A percentile compares a stretch with the other conserved stretches of the same genome.
Conservation (phyloP, 2,888 invertebrate genomes). For the Nephrotoma flavescens region DNA sequence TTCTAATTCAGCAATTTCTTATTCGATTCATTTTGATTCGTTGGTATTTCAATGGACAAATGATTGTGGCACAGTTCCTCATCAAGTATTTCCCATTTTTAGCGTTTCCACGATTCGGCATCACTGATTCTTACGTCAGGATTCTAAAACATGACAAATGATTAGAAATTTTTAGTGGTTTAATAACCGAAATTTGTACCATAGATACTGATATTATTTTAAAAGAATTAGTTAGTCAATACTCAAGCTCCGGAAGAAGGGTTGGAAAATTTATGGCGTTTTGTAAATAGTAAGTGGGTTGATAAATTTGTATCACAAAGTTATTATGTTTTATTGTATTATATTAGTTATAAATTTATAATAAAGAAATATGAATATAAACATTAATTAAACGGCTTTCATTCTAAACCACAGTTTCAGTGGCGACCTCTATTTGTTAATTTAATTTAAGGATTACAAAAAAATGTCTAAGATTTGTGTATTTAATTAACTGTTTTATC, state of each 20-base stretch:
- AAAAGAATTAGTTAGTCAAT: not conserved
- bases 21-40: conserved; percentile 36
- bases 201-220: not conserved
- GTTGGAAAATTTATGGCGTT: not conserved
- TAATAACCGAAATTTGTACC: not conserved
- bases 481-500: conserved; percentile 18
- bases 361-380: not conserved
- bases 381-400: not conserved
- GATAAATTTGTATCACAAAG: not conserved
- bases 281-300: not conserved
- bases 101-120: conserved; percentile 49
- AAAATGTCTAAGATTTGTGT: not conserved
- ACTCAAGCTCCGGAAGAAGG: not conserved
- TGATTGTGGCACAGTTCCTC: conserved; percentile 41
- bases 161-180: not conserved
- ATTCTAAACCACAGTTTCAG: too few relatives aligned
- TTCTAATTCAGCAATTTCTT: conserved; percentile 28
- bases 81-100: conserved; percentile 54
- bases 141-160: conserved; percentile 29
- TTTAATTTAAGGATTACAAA: not conserved
- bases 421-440: not conserved
- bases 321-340: not conserved
- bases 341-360: not conserved
- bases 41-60: conserved; percentile 43
- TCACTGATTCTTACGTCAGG: conserved; percentile 42